Conservation (phyloP, 2,113 vertebrate genomes). For the Eolophus roseicapilla region DNA sequence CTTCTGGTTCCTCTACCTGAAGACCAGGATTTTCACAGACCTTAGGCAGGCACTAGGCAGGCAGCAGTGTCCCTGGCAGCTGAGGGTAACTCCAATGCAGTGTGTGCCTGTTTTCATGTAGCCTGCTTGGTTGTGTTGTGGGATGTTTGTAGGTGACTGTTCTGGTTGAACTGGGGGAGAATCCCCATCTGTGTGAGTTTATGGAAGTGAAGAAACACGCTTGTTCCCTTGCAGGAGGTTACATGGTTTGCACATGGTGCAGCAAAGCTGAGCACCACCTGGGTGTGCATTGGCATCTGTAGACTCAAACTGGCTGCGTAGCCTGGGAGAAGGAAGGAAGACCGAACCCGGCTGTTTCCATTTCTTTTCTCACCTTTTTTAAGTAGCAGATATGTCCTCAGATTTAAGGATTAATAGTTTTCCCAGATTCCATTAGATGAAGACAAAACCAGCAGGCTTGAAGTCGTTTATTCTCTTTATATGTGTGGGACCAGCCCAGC, state of each 20-base stretch:
- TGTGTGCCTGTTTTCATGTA: neutral
- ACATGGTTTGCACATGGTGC: neutral
- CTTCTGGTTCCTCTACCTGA: neutral
- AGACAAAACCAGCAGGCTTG: neutral
- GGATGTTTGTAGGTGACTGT: no score
- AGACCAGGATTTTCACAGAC: neutral
- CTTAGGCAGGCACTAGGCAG: rapidly evolving
- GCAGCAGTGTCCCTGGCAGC: neutral
- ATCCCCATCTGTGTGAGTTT: neutral
- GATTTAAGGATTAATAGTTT: neutral
- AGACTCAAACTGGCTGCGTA: neutral
- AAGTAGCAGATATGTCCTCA: neutral
- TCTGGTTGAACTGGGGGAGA: neutral
- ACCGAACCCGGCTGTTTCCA: neutral
- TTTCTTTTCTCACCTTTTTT: neutral
- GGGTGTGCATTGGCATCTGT: neutral
- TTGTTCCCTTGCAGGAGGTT: neutral
- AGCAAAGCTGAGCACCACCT: neutral
- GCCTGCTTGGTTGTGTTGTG: neutral
- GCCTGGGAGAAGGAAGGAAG: no score
- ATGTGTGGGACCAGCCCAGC: neutral
- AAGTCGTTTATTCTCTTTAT: neutral
- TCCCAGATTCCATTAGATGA: neutral
- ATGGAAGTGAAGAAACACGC: neutral
- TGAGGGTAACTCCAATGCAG: neutral